Evolutionary conservation across 2,797 vertebrate species (phyloP).

Genomic region (Sebastes steindachneri): DNA sequence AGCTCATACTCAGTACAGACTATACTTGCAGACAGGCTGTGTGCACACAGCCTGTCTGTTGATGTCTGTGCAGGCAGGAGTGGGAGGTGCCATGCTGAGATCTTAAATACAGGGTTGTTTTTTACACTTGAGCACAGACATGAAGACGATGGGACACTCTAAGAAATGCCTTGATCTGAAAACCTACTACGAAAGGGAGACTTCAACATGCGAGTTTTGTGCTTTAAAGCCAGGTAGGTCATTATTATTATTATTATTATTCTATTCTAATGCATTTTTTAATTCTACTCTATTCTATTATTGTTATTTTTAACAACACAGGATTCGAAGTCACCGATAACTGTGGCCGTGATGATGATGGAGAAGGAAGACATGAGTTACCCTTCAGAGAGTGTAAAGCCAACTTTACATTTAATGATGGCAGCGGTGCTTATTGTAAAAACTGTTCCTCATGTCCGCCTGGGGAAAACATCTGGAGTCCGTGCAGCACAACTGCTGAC

Average conservation of each 20-base stretch:
- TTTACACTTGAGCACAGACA: not conserved
- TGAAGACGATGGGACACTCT: not conserved
- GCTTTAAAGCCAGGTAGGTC: accelerated
- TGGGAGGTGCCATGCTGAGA: not conserved
- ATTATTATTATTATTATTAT: not conserved
- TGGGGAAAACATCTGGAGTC: accelerated
- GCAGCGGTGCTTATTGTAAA: accelerated
- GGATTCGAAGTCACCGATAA: slow-evolving; percentile 45
- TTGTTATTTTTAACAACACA: not conserved
- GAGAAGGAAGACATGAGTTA: accelerated
- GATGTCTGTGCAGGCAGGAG: not conserved
- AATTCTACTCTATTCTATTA: not conserved
- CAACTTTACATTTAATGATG: slow-evolving; percentile 32
- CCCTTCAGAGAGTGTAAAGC: accelerated
- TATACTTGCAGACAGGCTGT: not conserved
- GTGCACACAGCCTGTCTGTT: no score
- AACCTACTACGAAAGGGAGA: accelerated
- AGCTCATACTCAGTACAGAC: not conserved
- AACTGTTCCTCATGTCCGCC: accelerated
- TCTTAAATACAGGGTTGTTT: not conserved
- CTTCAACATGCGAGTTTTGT: accelerated
- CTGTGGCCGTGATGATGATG: slow-evolving; percentile 49
- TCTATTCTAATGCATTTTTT: not conserved
- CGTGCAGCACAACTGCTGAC: not conserved
- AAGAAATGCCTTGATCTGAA: accelerated